Conservation (phyloP, 1,140 invertebrate genomes). For the Bombus cullumanus region DNA sequence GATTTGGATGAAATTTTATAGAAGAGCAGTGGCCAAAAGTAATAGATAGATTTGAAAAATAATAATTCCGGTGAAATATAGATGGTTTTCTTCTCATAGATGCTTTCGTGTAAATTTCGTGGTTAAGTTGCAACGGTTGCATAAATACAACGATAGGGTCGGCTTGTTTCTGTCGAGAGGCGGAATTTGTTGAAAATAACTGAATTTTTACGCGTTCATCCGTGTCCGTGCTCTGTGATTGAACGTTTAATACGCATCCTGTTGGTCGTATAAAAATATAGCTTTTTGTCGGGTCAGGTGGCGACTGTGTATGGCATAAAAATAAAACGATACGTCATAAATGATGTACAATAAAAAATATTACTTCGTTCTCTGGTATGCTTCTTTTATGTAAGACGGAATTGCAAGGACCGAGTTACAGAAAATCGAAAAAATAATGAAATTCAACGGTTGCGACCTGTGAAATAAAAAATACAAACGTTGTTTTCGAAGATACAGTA, state of each 20-base stretch:
- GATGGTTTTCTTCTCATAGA: not conserved
- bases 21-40: not conserved
- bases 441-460: not conserved
- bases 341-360: constrained; percentile 16
- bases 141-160: not conserved
- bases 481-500: not conserved
- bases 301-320: not conserved
- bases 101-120: not conserved
- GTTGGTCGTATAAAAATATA: constrained; percentile 4
- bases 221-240: not conserved
- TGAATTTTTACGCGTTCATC: not conserved
- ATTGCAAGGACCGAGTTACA: not conserved
- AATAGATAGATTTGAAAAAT: not conserved
- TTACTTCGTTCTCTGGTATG: not conserved
- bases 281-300: not conserved
- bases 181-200: not conserved
- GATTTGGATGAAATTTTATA: not conserved
- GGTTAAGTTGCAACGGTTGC: not conserved
- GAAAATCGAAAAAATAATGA: not conserved
- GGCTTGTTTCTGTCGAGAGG: not conserved
- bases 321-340: constrained; percentile 21
- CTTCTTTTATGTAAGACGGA: not conserved
- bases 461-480: not conserved
- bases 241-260: not conserved
- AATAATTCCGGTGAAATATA: not conserved